Base-by-base conservation (phyloP, 2,888 invertebrate genomes). In the Clusia tigrina region DNA sequence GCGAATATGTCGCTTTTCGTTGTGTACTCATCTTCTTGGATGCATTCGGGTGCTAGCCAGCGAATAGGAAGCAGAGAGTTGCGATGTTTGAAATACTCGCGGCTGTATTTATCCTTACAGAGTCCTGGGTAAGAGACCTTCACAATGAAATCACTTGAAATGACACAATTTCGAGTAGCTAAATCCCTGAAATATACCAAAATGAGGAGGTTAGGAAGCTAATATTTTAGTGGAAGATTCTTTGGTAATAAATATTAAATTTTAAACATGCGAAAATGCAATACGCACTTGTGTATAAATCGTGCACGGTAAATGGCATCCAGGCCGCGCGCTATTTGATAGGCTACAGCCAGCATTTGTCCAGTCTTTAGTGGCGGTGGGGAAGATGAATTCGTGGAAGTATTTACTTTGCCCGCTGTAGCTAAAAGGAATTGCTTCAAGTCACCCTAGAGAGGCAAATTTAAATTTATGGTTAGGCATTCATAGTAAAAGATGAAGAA, bases 1-100 rank as follows among this genome's bases (percentile, higher is more conserved):
- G 96, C 91, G 85, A 95, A 97, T 0, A 95, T 92, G 83, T 97
- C 97, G 75, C 95, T 95, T 81, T 96, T 96, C 51, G 93, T 92
- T 15, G 96, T 95, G 81, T 90, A 95, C 67, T 96, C 95, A 63
- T 94, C 94, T 74, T 96, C 96, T 69, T 92, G 86, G 1, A 95
- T 91, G 1, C 95, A 95, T 81, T 98, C 97, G 18, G 89, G 87
- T 0, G 96, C 93, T 81, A 96, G 81, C 97, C 97, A 97, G 71
- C 97, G 89, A 12, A 96, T 84, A 0, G 96, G 96, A 54, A 96
- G 88, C 72, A 92, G 88, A 88, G 90, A 89, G 77, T 95, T 94
- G 64, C 91, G 89, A 75, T 93, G 88, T 72, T 92, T 92, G 81
- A 89, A 93, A 84, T 97, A 98, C 80, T 98, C 96, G 71, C 91